Conservation (phyloP, 2,888 invertebrate species). For the Diaperis boleti region DNA sequence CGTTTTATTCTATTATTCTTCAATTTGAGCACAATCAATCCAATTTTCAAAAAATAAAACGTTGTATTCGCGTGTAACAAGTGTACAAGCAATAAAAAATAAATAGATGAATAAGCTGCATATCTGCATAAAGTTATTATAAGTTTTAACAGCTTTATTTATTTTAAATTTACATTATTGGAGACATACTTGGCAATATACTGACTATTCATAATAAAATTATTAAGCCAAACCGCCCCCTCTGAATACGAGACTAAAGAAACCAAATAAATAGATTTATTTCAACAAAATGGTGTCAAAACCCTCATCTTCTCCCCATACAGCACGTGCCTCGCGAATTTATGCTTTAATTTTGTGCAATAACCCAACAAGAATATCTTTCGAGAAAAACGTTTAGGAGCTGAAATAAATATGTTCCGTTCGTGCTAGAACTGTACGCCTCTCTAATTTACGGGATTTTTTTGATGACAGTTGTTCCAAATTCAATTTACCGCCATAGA, state of each 20-base stretch:
- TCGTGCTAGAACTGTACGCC: slow-evolving; percentile 6
- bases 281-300: slow-evolving; percentile 22
- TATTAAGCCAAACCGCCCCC: too few species aligned
- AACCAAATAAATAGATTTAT: neutral
- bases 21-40: too few species aligned
- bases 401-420: slow-evolving; percentile 15
- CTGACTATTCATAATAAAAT: too few species aligned
- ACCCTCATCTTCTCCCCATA: slow-evolving; percentile 10
- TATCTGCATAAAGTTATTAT: too few species aligned
- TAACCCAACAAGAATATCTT: slow-evolving; percentile 21
- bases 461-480: slow-evolving; percentile 9
- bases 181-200: too few species aligned
- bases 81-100: too few species aligned
- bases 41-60: too few species aligned
- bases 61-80: too few species aligned
- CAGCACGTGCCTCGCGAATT: slow-evolving; percentile 15
- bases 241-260: slow-evolving; percentile 11
- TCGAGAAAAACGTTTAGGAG: slow-evolving; percentile 14
- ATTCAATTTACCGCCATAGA: slow-evolving; percentile 13
- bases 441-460: slow-evolving; percentile 12
- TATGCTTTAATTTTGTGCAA: slow-evolving; percentile 29
- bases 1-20: too few species aligned
- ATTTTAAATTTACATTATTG: too few species aligned
- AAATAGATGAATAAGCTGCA: too few species aligned
- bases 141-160: too few species aligned